Percentiles rank a stretch among this genome's conserved stretches.
phyloP scores from a whole-genome alignment of 2,797 vertebrate species.

The Acanthornis magna region DNA sequence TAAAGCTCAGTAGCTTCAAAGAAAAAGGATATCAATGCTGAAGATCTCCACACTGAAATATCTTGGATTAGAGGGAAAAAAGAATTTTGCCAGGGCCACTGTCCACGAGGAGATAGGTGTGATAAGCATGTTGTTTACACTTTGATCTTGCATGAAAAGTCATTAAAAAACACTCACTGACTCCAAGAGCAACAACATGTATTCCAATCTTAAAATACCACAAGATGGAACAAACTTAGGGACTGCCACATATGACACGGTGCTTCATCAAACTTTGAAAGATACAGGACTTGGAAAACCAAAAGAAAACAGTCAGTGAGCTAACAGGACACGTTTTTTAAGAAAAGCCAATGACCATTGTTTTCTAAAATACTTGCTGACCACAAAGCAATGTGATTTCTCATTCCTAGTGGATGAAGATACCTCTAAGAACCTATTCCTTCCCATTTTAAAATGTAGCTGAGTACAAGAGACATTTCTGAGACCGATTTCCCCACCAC shows the following conservation, averaged over 20 bases:
- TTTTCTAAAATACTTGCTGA: conserved; percentile 8
- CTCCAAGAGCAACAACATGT: background rate
- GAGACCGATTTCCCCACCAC: background rate
- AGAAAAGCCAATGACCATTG: background rate
- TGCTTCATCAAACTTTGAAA: background rate
- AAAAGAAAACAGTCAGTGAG: background rate
- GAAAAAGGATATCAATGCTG: background rate
- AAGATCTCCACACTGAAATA: background rate
- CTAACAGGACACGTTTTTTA: background rate
- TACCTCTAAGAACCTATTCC: background rate
- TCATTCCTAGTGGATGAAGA: background rate
- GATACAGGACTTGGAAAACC: background rate
- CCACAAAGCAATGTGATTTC: background rate
- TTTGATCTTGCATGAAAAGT: background rate
- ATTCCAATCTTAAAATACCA: background rate
- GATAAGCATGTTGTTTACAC: background rate
- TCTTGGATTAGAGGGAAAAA: background rate
- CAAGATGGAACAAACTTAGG: background rate
- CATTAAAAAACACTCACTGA: background rate
- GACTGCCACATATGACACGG: background rate
- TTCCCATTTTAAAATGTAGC: background rate
- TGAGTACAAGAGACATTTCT: background rate
- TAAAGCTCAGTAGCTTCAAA: conserved; percentile 5
- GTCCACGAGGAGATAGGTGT: background rate
- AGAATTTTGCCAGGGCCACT: background rate